Evolutionary conservation across 1,140 invertebrate species (phyloP), one percentile per base, ranked within the genome.

Genomic region (Frieseomelitta varia): DNA sequence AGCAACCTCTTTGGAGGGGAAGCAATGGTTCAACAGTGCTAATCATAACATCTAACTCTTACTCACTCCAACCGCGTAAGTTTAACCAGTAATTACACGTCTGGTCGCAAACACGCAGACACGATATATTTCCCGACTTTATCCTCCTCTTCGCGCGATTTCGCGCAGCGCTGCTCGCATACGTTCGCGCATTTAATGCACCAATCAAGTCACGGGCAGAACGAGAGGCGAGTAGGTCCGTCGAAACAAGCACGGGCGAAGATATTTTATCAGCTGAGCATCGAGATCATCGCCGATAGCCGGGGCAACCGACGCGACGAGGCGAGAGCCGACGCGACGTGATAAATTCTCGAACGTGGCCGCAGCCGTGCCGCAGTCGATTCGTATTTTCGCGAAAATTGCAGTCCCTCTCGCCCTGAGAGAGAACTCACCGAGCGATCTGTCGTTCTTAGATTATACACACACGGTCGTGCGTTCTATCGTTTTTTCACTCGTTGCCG

Each of bases 261-360:
- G 83, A 80, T 84, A 84, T 74, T 84, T 84, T 84, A 79, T 80
- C 78, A 58, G 78, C 71, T 0, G 53, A 65, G 76, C 47, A 71
- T 84, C 77, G 68, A 84, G 83, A 84, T 84, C 83, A 74, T 34
- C 61, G 67, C 53, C 83, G 83, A 84, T 84, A 84, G 27, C 79
- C 21, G 4, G 30, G 39, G 39, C 39, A 6, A 39, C 10, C 74
- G 27, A 21, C 4, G 51, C 78, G 79, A 72, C 51, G n/a, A 72
- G 47, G 19, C 58, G 56, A 58, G 24, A 11, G 34, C 8, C 77
- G n/a, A n/a, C 58, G 69, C 77, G 19, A n/a, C 58, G 69, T 24
- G 69, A 84, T 79, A 79, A 84, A 84, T 80, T 74, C 56, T 68
- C 68, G 11, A n/a, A 81, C 56, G 39, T 10, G 19, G 3, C 19